Conservation (phyloP, 2,888 invertebrate genomes). For the Drosophila eohydei region DNA sequence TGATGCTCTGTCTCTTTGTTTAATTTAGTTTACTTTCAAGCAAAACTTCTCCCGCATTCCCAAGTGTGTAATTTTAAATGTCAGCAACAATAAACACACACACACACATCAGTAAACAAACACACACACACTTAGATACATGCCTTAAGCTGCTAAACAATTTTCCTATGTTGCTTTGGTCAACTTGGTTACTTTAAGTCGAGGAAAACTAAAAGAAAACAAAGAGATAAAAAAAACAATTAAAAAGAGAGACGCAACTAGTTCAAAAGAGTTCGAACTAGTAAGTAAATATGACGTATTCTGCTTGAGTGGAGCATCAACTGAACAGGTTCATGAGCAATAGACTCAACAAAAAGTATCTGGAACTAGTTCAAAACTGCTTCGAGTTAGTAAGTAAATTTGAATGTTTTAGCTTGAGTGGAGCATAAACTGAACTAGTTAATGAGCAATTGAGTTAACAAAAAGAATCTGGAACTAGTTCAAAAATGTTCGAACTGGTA, state of each 20-base stretch:
- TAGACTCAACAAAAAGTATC: too few relatives aligned
- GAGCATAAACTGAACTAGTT: too few relatives aligned
- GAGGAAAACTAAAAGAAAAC: neutral
- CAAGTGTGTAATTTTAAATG: slow-evolving; percentile 79
- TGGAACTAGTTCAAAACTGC: too few relatives aligned
- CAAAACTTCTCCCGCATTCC: slow-evolving; percentile 68
- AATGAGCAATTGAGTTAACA: too few relatives aligned
- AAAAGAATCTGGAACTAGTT: too few relatives aligned
- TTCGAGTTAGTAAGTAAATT: too few relatives aligned
- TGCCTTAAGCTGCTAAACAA: slow-evolving; percentile 15
- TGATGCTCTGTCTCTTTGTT: slow-evolving; percentile 39
- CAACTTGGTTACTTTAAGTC: slow-evolving; percentile 60
- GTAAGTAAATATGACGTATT: too few relatives aligned
- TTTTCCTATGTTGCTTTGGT: slow-evolving; percentile 20
- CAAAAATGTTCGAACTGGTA: too few relatives aligned
- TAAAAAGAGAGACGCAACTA: neutral
- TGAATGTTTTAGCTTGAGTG: too few relatives aligned
- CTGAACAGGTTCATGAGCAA: too few relatives aligned
- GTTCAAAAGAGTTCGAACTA: neutral
- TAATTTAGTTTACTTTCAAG: slow-evolving; percentile 78
- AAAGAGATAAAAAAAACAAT: neutral
- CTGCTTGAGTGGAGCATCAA: too few relatives aligned
- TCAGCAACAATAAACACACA: slow-evolving; percentile 70
- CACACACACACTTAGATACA: slow-evolving; percentile 11
- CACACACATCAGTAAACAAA: slow-evolving; percentile 15